Evolutionary conservation across 1,140 invertebrate genomes (phyloP).

Genomic region (Dufourea novaeangliae): DNA sequence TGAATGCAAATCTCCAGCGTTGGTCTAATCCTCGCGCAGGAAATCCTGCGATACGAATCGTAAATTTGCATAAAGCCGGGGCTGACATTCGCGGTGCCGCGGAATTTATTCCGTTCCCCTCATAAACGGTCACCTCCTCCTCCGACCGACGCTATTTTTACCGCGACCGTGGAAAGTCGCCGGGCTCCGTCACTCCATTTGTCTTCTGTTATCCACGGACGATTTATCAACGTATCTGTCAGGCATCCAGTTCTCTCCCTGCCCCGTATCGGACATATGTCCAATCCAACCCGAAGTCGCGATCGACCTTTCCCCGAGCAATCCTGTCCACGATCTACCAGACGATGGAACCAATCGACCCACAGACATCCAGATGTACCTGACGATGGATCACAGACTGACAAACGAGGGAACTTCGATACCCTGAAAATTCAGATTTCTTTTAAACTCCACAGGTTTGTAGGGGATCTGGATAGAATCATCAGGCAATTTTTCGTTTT

Average conservation of each 20-base stretch:
- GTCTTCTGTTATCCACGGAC: neutral
- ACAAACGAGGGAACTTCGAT: no score
- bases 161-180: neutral
- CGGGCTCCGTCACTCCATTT: neutral
- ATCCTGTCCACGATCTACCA: neutral
- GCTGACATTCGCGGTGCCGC: neutral
- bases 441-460: no score
- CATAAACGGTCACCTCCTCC: neutral
- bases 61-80: neutral
- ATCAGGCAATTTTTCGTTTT: no score
- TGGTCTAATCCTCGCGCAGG: constrained; percentile 2
- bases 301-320: neutral
- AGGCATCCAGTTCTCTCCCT: no score
- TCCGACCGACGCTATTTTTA: neutral
- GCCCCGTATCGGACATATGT: neutral
- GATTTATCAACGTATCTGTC: constrained; percentile 1
- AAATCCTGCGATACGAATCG: neutral
- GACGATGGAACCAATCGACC: neutral
- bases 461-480: no score
- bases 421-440: no score
- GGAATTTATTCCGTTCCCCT: neutral
- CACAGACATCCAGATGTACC: no score
- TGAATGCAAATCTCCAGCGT: no score
- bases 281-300: neutral
- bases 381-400: no score